A percentile compares a stretch with the other conserved stretches of the same genome.
phyloP scores from a whole-genome alignment of 2,888 invertebrate genomes.

The Ischnus inquisitorius region DNA sequence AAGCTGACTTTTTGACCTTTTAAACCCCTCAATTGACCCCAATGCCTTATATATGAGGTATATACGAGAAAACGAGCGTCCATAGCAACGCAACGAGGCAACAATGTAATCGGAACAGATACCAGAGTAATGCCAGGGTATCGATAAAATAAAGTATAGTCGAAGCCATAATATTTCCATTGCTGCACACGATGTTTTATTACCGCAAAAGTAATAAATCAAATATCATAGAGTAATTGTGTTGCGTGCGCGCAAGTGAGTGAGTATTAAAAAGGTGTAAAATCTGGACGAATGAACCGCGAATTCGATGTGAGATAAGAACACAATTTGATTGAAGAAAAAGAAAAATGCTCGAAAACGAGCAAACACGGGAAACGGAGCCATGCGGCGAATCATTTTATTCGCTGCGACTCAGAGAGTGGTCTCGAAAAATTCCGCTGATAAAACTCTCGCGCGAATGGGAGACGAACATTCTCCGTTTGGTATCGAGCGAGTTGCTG shows the following conservation, averaged over 20 bases:
- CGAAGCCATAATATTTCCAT: background rate
- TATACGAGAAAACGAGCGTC: background rate
- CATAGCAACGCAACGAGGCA: background rate
- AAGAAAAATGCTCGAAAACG: background rate
- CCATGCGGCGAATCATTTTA: slow-evolving; percentile 67
- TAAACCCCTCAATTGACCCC: background rate
- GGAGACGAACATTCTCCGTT: slow-evolving; percentile 78
- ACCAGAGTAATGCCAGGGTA: background rate
- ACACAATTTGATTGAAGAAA: background rate
- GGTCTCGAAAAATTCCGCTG: slow-evolving; percentile 72
- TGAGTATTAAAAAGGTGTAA: too few species aligned
- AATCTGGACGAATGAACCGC: too few species aligned
- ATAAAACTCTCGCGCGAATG: slow-evolving; percentile 76
- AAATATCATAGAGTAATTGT: too few species aligned
- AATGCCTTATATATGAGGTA: background rate
- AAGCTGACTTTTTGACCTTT: too few species aligned
- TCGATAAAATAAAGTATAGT: background rate
- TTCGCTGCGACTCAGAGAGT: slow-evolving; percentile 68
- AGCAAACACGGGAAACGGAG: background rate
- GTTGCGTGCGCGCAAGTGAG: too few species aligned
- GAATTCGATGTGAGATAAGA: background rate
- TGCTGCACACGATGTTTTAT: background rate
- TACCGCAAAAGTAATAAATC: background rate
- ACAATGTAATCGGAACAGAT: background rate
- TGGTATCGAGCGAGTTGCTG: slow-evolving; percentile 73